These are phyloP conservation scores for Peromyscus attwateri DNA, from an alignment of 2,797 vertebrate genomes.

Conservation along the genomic window DNA sequence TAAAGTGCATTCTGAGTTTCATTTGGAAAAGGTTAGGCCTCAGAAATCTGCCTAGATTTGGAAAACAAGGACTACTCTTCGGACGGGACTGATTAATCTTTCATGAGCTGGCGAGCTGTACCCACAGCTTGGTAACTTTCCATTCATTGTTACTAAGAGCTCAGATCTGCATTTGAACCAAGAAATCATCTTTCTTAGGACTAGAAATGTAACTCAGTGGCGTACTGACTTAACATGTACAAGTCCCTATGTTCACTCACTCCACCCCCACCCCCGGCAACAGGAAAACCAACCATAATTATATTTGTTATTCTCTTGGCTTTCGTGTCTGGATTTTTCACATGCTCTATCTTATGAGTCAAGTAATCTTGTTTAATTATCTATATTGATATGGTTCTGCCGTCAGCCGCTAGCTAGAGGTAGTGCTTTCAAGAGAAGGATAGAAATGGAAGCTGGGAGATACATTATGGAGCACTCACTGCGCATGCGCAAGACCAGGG, in stretches of 20 bases:
- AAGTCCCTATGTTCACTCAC: background rate
- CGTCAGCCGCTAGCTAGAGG: background rate
- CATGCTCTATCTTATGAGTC: background rate
- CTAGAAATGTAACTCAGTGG: background rate
- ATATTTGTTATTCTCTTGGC: slow-evolving; percentile 10
- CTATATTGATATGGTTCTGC: slow-evolving; percentile 19
- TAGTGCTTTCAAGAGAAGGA: background rate
- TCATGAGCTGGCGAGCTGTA: slow-evolving; percentile 46
- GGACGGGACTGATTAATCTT: slow-evolving; percentile 47
- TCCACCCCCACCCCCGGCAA: fast-evolving
- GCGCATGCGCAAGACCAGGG: no score
- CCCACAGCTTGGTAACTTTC: slow-evolving; percentile 63
- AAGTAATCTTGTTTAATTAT: slow-evolving; percentile 27
- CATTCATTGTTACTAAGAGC: slow-evolving; percentile 45
- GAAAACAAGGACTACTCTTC: slow-evolving; percentile 52
- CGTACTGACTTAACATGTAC: background rate
- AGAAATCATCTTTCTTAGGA: slow-evolving; percentile 12
- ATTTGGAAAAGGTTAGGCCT: slow-evolving; percentile 65
- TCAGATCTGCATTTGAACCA: slow-evolving; percentile 22
- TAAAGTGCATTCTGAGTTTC: slow-evolving; percentile 56
- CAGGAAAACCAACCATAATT: background rate
- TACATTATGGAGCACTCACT: background rate
- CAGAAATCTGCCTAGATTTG: slow-evolving; percentile 51
- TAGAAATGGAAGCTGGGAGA: background rate
- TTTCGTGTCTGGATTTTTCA: slow-evolving; percentile 47